Evolutionary conservation across 2,797 vertebrate genomes (phyloP).

Genomic region (Kryptopterus vitreolus): DNA sequence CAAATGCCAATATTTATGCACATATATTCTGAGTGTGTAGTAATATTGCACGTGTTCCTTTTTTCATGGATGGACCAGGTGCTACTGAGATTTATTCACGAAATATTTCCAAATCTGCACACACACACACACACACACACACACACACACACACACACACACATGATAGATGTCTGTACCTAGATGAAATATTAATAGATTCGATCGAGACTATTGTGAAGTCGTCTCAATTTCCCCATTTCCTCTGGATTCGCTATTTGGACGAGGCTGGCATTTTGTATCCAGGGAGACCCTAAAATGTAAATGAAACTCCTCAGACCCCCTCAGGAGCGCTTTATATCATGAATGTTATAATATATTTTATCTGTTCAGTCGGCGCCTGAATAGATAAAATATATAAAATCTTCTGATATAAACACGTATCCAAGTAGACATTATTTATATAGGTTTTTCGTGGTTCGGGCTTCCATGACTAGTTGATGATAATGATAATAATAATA

Average conservation of each 20-base stretch:
- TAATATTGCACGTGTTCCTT: conserved; percentile 58
- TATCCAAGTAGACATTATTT: background rate
- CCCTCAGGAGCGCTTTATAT: background rate
- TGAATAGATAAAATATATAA: too few relatives aligned
- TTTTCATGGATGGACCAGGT: conserved; percentile 62
- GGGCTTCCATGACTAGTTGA: background rate
- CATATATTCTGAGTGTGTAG: conserved; percentile 72
- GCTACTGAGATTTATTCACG: conserved; percentile 48
- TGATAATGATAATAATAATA: too few relatives aligned
- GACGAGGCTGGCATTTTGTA: background rate
- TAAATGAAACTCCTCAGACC: background rate
- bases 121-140: conserved; percentile 21
- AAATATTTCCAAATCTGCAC: conserved; percentile 43
- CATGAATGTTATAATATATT: background rate
- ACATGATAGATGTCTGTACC: conserved; percentile 7
- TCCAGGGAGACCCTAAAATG: background rate
- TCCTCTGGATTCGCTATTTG: background rate
- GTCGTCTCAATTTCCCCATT: conserved; percentile 15
- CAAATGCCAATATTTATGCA: conserved; percentile 83
- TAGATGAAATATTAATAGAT: conserved; percentile 40
- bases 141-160: conserved; percentile 14
- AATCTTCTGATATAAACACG: background rate
- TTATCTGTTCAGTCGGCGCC: background rate
- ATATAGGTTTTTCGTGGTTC: background rate
- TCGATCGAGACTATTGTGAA: conserved; percentile 19